A percentile compares a stretch with the other conserved stretches of the same genome.
These are phyloP conservation scores for Cygnus atratus DNA, from an alignment of 2,113 vertebrate species.

Conservation along the genomic window DNA sequence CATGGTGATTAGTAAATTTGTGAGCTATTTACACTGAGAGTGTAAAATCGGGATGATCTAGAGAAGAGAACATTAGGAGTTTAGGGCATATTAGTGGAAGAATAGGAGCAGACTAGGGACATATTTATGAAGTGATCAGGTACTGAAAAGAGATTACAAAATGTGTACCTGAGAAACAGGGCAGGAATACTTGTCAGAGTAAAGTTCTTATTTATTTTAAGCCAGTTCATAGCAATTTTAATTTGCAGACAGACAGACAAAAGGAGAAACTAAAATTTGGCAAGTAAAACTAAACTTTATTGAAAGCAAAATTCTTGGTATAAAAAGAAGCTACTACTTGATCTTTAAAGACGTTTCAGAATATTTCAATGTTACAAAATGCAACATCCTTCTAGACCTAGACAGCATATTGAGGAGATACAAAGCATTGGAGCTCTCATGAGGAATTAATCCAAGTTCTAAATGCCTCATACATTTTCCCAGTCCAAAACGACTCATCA, in stretches of 20 bases:
- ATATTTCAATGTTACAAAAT: neutral
- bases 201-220: neutral
- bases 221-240: neutral
- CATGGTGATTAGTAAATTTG: neutral
- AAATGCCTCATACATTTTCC: neutral
- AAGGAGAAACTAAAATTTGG: neutral
- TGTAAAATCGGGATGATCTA: neutral
- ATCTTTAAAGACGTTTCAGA: neutral
- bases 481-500: neutral
- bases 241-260: neutral
- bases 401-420: neutral
- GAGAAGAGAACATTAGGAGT: neutral
- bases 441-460: neutral
- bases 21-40: neutral
- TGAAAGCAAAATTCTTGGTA: neutral
- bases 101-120: neutral
- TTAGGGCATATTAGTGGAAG: neutral
- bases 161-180: neutral
- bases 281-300: neutral
- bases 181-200: neutral
- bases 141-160: neutral
- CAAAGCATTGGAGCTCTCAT: neutral
- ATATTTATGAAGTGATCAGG: neutral
- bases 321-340: neutral
- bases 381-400: neutral